These are phyloP conservation scores for Drosophila sucinea DNA, from an alignment of 1,140 invertebrate species.

Conservation along the genomic window DNA sequence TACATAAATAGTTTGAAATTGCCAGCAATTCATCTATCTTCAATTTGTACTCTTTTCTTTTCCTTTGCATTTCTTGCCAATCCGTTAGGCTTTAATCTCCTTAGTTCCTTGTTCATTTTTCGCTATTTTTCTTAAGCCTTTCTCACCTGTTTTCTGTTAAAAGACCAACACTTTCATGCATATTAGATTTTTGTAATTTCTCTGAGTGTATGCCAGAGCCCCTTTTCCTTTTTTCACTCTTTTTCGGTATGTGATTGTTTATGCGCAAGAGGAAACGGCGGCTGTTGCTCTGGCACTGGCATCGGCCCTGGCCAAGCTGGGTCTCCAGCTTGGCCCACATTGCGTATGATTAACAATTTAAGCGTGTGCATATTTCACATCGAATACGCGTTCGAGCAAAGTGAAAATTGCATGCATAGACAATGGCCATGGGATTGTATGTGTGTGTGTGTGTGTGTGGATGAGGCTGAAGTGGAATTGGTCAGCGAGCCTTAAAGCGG, in stretches of 20 bases:
- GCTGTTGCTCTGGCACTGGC: constrained; percentile 13
- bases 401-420: constrained; percentile 60
- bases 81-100: neutral
- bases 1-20: too few relatives aligned
- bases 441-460: neutral
- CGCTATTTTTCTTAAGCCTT: neutral
- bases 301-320: neutral
- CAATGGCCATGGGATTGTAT: constrained; percentile 19
- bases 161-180: neutral
- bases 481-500: constrained; percentile 30
- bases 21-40: too few relatives aligned
- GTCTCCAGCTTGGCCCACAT: constrained; percentile 43
- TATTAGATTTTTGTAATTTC: constrained; percentile 4
- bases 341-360: constrained; percentile 78
- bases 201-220: neutral
- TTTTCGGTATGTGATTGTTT: constrained; percentile 5
- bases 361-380: constrained; percentile 66
- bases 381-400: constrained; percentile 43
- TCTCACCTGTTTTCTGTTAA: neutral
- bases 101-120: neutral
- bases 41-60: too few relatives aligned
- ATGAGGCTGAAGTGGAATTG: neutral
- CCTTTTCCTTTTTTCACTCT: neutral
- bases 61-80: neutral
- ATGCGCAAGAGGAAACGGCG: constrained; percentile 34